Base-by-base conservation (phyloP, 2,113 vertebrate species). In the Thamnophis sirtalis region DNA sequence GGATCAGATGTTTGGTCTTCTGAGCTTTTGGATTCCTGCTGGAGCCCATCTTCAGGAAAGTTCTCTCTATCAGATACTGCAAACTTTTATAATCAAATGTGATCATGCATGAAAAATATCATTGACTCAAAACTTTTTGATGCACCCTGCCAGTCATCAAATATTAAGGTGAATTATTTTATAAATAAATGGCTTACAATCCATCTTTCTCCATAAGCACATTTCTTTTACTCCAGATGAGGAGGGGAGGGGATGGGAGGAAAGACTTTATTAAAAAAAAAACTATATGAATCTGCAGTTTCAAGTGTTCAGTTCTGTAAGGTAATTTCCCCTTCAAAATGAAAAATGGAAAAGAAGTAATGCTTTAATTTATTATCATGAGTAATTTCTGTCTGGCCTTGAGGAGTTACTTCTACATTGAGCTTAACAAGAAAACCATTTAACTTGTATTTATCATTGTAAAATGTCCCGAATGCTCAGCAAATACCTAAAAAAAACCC, bases 321-420 rank as follows among this genome's bases (percentile, higher is more conserved):
- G 96, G 97, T 97, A 95, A 98, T 98, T 98, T 97, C 96, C 96
- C 95, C 92, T 89, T 97, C 95, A 95, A 97, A 97, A 97, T 98
- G 96, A 97, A 97, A 97, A 97, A 95, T 24, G 91, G 94, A 97
- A 98, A 97, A 97, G 95, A 96, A 95, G 96, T 98, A 98, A 98
- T 97, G 95, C 96, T 97, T 98, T 98, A 97, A 98, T 98, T 98
- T 98, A 96, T 98, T 98, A 98, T 97, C 98, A 97, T 96, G 96
- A 98, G 97, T 98, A 98, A 98, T 98, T 98, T 97, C 94, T 98
- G 93, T 95, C 96, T 98, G 96, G 96, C 98, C 96, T 96, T 92
- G 9, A 98, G 97, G 95, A 97, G 97, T 98, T 98, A 97, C 95
- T 96, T 97, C 95, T 96, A 93, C 94, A 95, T 95, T 97, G 97